Base-by-base conservation (phyloP, 2,888 invertebrate species). In the Phalera bucephala region DNA sequence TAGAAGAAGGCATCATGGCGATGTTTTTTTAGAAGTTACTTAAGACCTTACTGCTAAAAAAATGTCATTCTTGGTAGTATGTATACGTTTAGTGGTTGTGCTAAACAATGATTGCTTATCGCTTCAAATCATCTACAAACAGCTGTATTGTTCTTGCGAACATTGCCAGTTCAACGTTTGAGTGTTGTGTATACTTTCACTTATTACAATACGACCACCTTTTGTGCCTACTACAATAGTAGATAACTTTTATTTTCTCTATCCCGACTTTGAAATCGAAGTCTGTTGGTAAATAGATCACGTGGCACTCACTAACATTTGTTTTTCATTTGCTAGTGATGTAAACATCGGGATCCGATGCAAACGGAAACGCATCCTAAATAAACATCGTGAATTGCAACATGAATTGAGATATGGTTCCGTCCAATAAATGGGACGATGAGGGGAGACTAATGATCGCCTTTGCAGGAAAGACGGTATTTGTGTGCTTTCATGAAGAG, bases 361-460 rank as follows among this genome's bases (percentile, higher is more conserved):
- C 36, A 13, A 53, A 44, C 40, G 52, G 49, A 49, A 46, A 42
- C 33, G 33, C 45, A 22, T 40, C 32, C 27, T 41, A 52, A 49
- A 52, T 49, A 42, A 11, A 37, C 40, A 30, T 12, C 23, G 28
- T 14, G 26, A 28, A 43, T 40, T 44, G 40, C 36, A 45, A 42
- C 33, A 36, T 37, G 35, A 40, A 50, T 45, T 33, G 47, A 37
- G 38, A 40, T 45, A 40, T 56, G 40, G 52, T 53, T 52, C 43
- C 47, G 35, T 44, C 33, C 11, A 23, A 9, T 9, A 13, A 40
- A 31, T 38, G 36, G 36, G 23, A 33, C 29, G 22, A 20, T 31
- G 36, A 23, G 27, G 11, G 13, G 11, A 9, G 45, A 54, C 51
- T 54, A 45, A 28, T 38, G 43, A 45, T 33, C 19, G 17, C 17